These are phyloP conservation scores for Heliothis peltigera DNA, from an alignment of 2,888 invertebrate species.

Conservation along the genomic window DNA sequence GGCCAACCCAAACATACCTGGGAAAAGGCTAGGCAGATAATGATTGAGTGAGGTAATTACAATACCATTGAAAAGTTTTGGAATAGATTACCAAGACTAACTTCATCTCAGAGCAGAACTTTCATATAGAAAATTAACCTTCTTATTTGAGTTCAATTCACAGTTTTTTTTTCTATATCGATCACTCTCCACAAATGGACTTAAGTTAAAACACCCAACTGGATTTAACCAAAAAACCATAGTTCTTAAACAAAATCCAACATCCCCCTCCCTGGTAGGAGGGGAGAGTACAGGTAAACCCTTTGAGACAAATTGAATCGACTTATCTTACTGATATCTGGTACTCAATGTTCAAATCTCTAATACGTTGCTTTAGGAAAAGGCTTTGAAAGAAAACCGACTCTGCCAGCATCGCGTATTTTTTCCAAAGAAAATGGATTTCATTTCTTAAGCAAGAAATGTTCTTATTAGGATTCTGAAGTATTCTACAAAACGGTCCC, in stretches of 20 bases:
- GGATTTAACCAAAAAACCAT: conserved; percentile 27
- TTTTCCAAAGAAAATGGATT: background rate
- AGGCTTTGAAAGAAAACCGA: conserved; percentile 7
- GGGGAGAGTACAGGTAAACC: conserved; percentile 50
- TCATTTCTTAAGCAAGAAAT: conserved; percentile 1
- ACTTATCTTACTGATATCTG: conserved; percentile 51
- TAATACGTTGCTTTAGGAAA: conserved; percentile 32
- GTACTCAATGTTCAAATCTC: conserved; percentile 31
- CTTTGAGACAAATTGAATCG: conserved; percentile 66
- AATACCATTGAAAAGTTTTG: too few relatives aligned
- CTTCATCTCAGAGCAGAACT: too few relatives aligned
- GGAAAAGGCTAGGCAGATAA: too few relatives aligned
- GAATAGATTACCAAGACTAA: too few relatives aligned
- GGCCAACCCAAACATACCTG: too few relatives aligned
- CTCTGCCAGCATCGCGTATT: background rate
- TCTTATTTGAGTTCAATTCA: background rate
- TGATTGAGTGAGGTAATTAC: too few relatives aligned
- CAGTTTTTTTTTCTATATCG: background rate
- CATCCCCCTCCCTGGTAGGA: conserved; percentile 19
- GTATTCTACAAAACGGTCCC: background rate
- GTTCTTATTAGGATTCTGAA: background rate
- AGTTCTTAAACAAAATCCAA: conserved; percentile 45
- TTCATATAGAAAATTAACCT: too few relatives aligned
- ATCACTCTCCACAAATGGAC: conserved; percentile 7
- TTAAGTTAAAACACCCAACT: conserved; percentile 1